Percentiles rank a stretch among this genome's conserved stretches.
Conservation (phyloP, 2,797 vertebrate genomes). For the Simalia tracyae region DNA sequence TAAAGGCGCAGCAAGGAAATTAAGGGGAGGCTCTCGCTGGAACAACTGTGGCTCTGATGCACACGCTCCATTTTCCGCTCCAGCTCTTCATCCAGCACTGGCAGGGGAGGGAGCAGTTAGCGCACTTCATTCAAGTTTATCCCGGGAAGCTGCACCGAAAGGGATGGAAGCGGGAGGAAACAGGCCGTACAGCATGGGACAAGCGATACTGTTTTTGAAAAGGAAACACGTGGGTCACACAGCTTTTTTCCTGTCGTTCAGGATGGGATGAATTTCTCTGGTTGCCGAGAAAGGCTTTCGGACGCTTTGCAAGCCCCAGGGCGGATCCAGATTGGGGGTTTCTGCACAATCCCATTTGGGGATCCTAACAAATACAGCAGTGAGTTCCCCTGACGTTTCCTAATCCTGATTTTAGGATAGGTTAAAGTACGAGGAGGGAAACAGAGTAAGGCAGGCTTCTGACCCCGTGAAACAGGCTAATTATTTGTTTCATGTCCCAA, state of each 20-base stretch:
- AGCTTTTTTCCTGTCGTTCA: too few relatives aligned
- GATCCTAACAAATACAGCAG: too few relatives aligned
- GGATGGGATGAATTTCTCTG: not conserved
- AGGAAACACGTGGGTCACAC: too few relatives aligned
- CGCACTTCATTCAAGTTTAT: too few relatives aligned
- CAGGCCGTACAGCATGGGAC: not conserved
- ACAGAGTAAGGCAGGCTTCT: not conserved
- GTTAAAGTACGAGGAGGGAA: not conserved
- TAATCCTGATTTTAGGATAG: not conserved
- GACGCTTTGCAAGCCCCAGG: not conserved
- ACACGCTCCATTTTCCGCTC: accelerated
- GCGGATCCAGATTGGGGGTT: not conserved
- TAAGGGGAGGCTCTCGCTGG: not conserved
- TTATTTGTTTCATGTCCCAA: not conserved
- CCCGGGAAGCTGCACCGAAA: too few relatives aligned
- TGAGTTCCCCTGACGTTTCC: not conserved
- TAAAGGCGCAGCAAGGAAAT: conserved; percentile 17
- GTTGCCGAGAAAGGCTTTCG: not conserved
- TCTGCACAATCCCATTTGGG: not conserved
- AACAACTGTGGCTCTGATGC: not conserved
- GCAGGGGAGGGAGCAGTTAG: not conserved
- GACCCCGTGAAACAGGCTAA: not conserved
- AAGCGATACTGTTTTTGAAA: too few relatives aligned
- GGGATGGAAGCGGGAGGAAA: not conserved
- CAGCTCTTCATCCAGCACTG: not conserved